phyloP scores from a whole-genome alignment of 92 coral and sea anemone species.

The Heliopora coerulea region DNA sequence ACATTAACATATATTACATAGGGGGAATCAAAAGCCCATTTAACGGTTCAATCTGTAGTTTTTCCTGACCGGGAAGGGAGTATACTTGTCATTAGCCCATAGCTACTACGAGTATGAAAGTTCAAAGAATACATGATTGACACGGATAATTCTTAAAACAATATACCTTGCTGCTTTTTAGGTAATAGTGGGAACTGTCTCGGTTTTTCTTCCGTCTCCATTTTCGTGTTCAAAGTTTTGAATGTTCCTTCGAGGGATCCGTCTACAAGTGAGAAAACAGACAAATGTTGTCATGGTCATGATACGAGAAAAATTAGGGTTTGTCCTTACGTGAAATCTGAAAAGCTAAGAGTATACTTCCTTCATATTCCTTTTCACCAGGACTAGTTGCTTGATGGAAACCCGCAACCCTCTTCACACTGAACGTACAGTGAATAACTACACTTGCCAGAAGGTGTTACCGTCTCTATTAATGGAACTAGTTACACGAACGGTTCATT shows the following conservation, averaged over 20 bases:
- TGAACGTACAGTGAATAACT: conserved; percentile 77
- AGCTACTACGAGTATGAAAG: too few species aligned
- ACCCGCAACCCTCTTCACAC: conserved; percentile 79
- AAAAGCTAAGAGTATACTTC: too few species aligned
- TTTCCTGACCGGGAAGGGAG: too few species aligned
- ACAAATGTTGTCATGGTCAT: too few species aligned
- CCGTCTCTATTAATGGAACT: conserved; percentile 69
- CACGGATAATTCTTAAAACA: too few species aligned
- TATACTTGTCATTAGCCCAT: too few species aligned
- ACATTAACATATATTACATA: too few species aligned
- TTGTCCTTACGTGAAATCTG: background rate
- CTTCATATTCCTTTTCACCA: conserved; percentile 17
- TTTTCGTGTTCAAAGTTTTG: conserved; percentile 80
- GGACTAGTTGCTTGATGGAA: conserved; percentile 70
- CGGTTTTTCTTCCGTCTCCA: conserved; percentile 93
- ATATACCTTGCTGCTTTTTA: too few species aligned
- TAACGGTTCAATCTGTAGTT: too few species aligned
- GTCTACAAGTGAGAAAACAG: conserved; percentile 68
- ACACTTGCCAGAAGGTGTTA: conserved; percentile 75
- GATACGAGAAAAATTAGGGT: too few species aligned
- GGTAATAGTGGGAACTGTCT: conserved; percentile 87
- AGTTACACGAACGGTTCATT: conserved; percentile 84
- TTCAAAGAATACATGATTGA: too few species aligned
- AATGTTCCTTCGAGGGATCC: conserved; percentile 60
- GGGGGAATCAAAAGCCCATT: too few species aligned